Percentiles rank a stretch among this genome's conserved stretches.
Evolutionary conservation across 2,113 vertebrate species (phyloP).

Genomic region (Calyptomena viridis): DNA sequence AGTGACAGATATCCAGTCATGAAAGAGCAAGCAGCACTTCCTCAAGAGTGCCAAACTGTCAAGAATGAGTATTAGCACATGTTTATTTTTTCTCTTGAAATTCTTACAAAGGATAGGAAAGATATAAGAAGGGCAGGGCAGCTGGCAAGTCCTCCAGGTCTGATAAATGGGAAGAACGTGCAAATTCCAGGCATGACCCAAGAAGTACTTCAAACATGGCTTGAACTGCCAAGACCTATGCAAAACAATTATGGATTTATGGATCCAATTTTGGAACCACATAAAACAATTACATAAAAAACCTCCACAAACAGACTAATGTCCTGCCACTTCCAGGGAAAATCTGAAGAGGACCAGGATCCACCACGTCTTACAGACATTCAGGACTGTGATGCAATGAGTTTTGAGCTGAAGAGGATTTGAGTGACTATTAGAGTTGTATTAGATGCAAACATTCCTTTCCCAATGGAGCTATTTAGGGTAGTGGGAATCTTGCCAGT

Average conservation of each 20-base stretch:
- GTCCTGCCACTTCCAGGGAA: not conserved
- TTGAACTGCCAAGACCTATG: not conserved
- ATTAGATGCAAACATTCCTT: not conserved
- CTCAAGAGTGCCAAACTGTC: not conserved
- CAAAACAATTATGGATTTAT: not conserved
- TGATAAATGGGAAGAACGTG: not conserved
- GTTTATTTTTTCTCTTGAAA: not conserved
- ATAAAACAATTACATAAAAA: not conserved
- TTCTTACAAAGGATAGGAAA: not conserved
- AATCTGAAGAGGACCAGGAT: not conserved
- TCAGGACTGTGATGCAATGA: fast-evolving
- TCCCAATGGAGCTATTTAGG: not conserved
- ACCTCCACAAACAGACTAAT: not conserved
- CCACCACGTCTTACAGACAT: too few species aligned
- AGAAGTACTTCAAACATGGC: not conserved
- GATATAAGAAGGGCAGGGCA: not conserved
- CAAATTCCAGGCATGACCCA: not conserved
- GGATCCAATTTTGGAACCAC: not conserved
- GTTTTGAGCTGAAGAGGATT: not conserved
- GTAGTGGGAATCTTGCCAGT: not conserved
- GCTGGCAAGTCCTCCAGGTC: not conserved
- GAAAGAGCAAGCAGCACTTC: not conserved
- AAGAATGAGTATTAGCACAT: not conserved
- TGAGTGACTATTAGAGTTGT: not conserved
- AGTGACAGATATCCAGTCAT: not conserved